phyloP scores from a whole-genome alignment of 2,888 invertebrate species.

The Athalia cordata region DNA sequence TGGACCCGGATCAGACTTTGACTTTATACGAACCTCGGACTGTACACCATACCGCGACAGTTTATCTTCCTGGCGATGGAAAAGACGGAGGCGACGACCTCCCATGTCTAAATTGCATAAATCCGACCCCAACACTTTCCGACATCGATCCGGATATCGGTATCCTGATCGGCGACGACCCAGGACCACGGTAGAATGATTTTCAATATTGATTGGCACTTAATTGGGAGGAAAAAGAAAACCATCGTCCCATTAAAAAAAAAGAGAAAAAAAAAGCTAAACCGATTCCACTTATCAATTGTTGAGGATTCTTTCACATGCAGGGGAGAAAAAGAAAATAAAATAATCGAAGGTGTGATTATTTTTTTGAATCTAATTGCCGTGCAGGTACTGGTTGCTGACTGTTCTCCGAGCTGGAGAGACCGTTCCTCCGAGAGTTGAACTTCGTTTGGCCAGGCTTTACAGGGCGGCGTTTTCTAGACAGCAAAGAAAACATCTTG shows the following conservation, averaged over 20 bases:
- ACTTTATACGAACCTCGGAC: conserved; percentile 69
- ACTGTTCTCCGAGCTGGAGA: conserved; percentile 82
- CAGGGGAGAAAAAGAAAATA: too few species aligned
- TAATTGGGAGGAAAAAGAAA: too few species aligned
- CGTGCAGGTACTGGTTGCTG: conserved; percentile 84
- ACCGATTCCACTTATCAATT: too few species aligned
- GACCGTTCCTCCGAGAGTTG: conserved; percentile 78
- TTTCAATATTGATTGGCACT: background rate
- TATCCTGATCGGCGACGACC: conserved; percentile 67
- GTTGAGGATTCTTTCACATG: too few species aligned
- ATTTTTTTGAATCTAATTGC: background rate
- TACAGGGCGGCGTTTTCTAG: conserved; percentile 89
- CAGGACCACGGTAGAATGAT: conserved; percentile 65
- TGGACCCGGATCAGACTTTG: conserved; percentile 74
- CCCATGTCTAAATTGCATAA: conserved; percentile 65
- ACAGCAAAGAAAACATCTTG: conserved; percentile 88
- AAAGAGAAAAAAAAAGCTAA: background rate
- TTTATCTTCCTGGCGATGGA: conserved; percentile 62
- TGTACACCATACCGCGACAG: conserved; percentile 67
- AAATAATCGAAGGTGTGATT: background rate
- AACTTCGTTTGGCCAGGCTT: conserved; percentile 83
- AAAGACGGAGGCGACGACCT: conserved; percentile 54
- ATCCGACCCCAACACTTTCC: conserved; percentile 65
- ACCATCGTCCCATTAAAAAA: too few species aligned
- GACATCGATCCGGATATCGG: conserved; percentile 67